phyloP scores from a whole-genome alignment of 2,113 vertebrate genomes.

The Excalfactoria chinensis region DNA sequence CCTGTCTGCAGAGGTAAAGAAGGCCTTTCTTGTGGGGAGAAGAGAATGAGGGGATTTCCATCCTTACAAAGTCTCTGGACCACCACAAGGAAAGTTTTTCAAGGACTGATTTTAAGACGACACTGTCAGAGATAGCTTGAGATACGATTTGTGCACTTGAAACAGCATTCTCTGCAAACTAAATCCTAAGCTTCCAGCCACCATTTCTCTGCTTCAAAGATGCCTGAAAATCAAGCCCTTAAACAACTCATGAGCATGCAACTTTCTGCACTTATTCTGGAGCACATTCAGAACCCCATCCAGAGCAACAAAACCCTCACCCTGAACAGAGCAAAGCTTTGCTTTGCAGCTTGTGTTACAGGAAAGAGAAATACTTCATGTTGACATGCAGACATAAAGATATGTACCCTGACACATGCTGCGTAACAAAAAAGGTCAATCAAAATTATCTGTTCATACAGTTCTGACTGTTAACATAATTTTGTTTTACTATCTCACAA shows the following conservation, averaged over 20 bases:
- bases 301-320: background rate
- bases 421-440: background rate
- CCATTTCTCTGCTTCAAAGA: background rate
- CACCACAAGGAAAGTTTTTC: background rate
- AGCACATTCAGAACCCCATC: background rate
- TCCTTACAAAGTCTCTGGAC: background rate
- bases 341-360: background rate
- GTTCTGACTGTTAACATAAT: background rate
- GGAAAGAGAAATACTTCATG: background rate
- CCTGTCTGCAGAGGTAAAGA: background rate
- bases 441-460: background rate
- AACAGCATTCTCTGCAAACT: background rate
- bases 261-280: background rate
- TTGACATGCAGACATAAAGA: background rate
- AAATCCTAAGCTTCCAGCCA: background rate
- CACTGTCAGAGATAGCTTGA: background rate
- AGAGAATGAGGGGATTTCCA: fast-evolving
- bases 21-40: too few species aligned
- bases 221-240: background rate
- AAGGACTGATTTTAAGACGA: background rate
- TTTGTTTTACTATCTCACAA: background rate
- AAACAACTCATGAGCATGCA: background rate
- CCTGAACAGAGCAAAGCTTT: background rate
- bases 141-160: fast-evolving
- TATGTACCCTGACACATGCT: fast-evolving